Evolutionary conservation across 2,888 invertebrate genomes (phyloP).

Genomic region (Harpagoxenus sublaevis): DNA sequence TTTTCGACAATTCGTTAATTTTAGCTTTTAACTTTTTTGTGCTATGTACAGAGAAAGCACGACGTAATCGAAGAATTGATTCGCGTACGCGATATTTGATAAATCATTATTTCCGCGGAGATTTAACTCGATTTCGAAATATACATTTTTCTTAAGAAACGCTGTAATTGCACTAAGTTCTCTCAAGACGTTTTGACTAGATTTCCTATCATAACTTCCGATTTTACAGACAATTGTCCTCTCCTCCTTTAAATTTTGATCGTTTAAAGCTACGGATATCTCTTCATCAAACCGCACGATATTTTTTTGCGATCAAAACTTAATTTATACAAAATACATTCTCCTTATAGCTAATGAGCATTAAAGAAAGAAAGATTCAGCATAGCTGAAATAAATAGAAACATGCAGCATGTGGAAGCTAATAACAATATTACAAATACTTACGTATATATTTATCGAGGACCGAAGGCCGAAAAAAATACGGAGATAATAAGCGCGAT

Average conservation of each 20-base stretch:
- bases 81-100: constrained; percentile 4
- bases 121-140: constrained; percentile 59
- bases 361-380: constrained; percentile 3
- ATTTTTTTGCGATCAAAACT: neutral
- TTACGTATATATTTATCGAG: neutral
- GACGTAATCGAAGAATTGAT: constrained; percentile 18
- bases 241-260: constrained; percentile 4
- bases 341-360: neutral
- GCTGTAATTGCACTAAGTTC: constrained; percentile 41
- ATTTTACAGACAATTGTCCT: neutral
- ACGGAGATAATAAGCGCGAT: constrained; percentile 11
- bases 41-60: constrained; percentile 19
- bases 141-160: constrained; percentile 26
- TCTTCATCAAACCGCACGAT: neutral
- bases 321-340: neutral
- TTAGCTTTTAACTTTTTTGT: neutral
- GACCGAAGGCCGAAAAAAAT: neutral
- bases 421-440: constrained; percentile 12
- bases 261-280: constrained; percentile 4
- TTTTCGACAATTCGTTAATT: constrained; percentile 12
- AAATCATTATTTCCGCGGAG: constrained; percentile 28
- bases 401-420: neutral
- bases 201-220: constrained; percentile 54
- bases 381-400: constrained; percentile 16
- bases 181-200: constrained; percentile 68